Evolutionary conservation across 1,140 invertebrate species (phyloP), one percentile per base, ranked within the genome.

Genomic region (Euschistus heros): DNA sequence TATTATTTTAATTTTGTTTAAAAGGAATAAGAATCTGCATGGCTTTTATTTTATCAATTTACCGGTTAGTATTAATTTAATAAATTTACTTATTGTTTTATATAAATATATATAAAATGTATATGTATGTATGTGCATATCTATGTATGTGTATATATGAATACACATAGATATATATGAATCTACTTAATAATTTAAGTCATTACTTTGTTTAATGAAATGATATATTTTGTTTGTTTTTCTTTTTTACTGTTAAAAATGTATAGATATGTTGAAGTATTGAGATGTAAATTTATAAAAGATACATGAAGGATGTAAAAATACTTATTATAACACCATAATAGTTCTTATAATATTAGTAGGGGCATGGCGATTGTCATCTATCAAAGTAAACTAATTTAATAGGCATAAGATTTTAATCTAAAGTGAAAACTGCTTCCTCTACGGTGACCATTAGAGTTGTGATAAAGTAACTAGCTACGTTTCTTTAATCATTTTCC

Each of bases 341-440:
- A 13, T 37, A 37, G 33, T 37, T 37, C 7, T 37, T 50, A n/a
- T n/a, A n/a, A n/a, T 50, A 50, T 50, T 50, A 50, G 47, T 50
- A 22, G 47, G n/a, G 20, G 47, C 20, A 22, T 20, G n/a, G 7
- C 4, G n/a, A 50, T 18, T 50, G n/a, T 50, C n/a, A 50, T 18
- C 47, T 50, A 17, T 14, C 1, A 50, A 18, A 22, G 20, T 8
- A 20, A 7, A 20, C 5, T 50, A 22, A 47, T 17, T n/a, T 47
- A 47, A 50, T 18, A 22, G 47, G 7, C 10, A 37, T 37, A 37
- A 37, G 47, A 18, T 10, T 18, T 50, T 50, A 22, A 20, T 50
- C n/a, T 20, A 50, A 50, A 50, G 14, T 50, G 47, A 50, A 50
- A 50, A 22, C n/a, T 20, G n/a, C n/a, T 50, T 50, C 47, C 47